Conservation (phyloP, 2,888 invertebrate species). For the Caradrina kadenii region DNA sequence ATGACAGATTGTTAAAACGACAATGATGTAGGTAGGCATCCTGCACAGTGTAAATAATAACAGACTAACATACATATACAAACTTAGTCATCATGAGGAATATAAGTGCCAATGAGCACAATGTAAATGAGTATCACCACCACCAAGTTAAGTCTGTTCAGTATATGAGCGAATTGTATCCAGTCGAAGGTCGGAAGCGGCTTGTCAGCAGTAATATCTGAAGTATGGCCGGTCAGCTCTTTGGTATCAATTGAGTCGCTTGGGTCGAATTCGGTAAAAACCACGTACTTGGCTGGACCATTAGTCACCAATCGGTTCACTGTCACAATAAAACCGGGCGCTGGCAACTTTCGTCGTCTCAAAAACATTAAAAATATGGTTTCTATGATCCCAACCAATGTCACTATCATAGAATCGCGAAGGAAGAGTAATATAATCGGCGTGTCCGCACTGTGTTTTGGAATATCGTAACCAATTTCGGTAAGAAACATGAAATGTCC, state of each 20-base stretch:
- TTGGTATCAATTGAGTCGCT: constrained; percentile 72
- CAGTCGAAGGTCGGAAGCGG: constrained; percentile 75
- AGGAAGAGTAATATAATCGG: constrained; percentile 89
- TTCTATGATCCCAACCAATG: constrained; percentile 77
- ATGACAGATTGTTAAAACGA: constrained; percentile 6
- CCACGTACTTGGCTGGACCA: constrained; percentile 83
- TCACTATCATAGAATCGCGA: constrained; percentile 85
- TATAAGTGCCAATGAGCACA: constrained; percentile 79
- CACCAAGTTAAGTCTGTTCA: constrained; percentile 81
- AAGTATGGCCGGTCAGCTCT: constrained; percentile 71
- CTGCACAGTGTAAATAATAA: neutral
- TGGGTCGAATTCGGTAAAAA: constrained; percentile 86
- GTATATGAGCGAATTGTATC: constrained; percentile 81
- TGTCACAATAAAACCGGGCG: constrained; percentile 79
- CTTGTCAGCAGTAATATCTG: constrained; percentile 61
- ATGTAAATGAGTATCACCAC: constrained; percentile 78
- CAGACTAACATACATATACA: constrained; percentile 10
- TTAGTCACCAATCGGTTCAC: constrained; percentile 75
- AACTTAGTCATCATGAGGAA: constrained; percentile 75
- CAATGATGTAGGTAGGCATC: neutral
- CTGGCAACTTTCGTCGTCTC: constrained; percentile 72
- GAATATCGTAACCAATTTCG: constrained; percentile 91
- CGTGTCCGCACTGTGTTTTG: constrained; percentile 90
- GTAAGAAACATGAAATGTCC: constrained; percentile 91
- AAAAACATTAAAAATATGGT: constrained; percentile 82